A percentile compares a stretch with the other conserved stretches of the same genome.
Evolutionary conservation across 1,140 invertebrate genomes (phyloP).

Genomic region (Tetramorium alpestre): DNA sequence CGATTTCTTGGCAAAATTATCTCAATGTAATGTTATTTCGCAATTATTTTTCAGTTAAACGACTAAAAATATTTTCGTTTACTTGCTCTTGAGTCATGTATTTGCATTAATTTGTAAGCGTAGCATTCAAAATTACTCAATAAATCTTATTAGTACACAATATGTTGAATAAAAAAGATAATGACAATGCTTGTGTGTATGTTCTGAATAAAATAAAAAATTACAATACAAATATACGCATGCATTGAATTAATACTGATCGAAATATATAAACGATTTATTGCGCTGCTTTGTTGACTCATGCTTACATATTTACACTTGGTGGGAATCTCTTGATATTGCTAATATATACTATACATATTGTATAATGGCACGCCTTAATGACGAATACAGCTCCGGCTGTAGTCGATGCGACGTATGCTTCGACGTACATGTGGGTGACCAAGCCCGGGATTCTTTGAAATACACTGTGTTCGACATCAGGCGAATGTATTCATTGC

Average conservation of each 20-base stretch:
- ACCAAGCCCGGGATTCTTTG: conserved; percentile 6
- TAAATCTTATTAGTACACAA: neutral
- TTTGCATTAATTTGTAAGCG: neutral
- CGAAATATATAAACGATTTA: neutral
- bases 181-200: neutral
- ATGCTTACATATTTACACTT: neutral
- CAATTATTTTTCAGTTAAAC: neutral
- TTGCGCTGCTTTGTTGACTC: neutral
- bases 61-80: neutral
- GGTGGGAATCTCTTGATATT: neutral
- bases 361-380: neutral
- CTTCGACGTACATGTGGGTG: conserved; percentile 21
- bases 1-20: neutral
- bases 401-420: conserved; percentile 9
- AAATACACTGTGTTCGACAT: conserved; percentile 13
- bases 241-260: neutral
- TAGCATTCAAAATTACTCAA: neutral
- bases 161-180: conserved; percentile 8
- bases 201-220: neutral
- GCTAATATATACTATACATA: neutral
- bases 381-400: neutral
- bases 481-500: conserved; percentile 12
- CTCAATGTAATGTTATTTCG: neutral
- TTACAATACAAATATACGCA: neutral
- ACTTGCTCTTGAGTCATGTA: neutral